Base-by-base conservation (phyloP, 2,797 vertebrate genomes). In the Serranus cabrilla region DNA sequence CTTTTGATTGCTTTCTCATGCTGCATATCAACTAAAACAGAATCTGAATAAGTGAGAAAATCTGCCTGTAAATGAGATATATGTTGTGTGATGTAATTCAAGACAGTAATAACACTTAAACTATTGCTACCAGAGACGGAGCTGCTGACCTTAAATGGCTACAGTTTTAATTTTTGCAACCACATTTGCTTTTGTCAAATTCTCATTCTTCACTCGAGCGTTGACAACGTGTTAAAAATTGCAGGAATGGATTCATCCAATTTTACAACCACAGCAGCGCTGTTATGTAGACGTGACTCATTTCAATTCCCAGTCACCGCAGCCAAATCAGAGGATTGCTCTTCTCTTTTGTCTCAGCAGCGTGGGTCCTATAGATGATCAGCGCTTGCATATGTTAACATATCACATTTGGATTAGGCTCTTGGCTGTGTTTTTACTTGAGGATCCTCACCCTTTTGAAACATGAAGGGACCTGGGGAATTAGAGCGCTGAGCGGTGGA, bases 331-430 rank as follows among this genome's bases (percentile, higher is more conserved):
- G 40, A 74, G 71, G 70, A 88, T 76, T 80, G 80, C 78, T 81
- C 80, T 60, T 63, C 31, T 81, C 60, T 63, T 84, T 88, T 85
- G 76, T 90, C 67, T 85, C 52, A 11, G 65, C 78, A 56, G 68
- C 50, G 25, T 21, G 39, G 82, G 59, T 73, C 81, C 83, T 85
- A 87, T 86, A 84, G 85, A 90, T 61, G 78, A 91, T 84, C 72
- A 51, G 71, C 11, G 2, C 72, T 84, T 17, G 76, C 76, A 85
- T 82, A 70, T 88, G 90, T 91, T 89, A 87, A 84, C 84, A 82
- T 50, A 80, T 84, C 64, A 83, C 80, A 77, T 87, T 91, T 84
- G 90, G 85, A 92, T 90, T 78, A 84, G 55, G 55, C 81, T 77
- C 60, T 69, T 82, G 89, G 80, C 83, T 69, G 46, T 11, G 37